Conservation (phyloP, 2,888 invertebrate species). For the Geophilus truncorum region DNA sequence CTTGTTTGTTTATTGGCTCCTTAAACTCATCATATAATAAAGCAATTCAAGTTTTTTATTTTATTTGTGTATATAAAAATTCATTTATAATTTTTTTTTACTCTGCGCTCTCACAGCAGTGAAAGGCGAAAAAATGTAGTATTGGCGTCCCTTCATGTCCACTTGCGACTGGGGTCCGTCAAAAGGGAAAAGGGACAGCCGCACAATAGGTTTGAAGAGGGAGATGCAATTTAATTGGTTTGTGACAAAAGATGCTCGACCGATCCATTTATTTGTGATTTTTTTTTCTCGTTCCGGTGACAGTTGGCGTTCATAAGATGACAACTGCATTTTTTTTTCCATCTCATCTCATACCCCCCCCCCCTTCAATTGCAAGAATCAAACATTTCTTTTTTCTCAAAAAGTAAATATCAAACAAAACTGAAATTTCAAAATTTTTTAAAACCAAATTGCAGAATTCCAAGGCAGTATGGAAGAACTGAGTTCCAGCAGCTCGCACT, state of each 20-base stretch:
- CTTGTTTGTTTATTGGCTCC: constrained; percentile 3
- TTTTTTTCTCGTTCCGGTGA: background rate
- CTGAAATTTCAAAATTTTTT: no score
- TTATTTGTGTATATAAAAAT: background rate
- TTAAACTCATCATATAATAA: background rate
- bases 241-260: constrained; percentile 11
- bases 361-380: no score
- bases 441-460: constrained; percentile 33
- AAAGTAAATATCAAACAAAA: no score
- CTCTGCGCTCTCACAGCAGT: no score
- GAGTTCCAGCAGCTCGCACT: constrained; percentile 71
- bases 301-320: constrained; percentile 11
- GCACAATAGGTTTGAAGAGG: background rate
- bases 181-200: background rate
- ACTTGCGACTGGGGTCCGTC: background rate
- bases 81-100: background rate
- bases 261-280: constrained; percentile 17
- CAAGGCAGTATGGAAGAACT: constrained; percentile 58
- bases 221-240: constrained; percentile 17
- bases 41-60: background rate
- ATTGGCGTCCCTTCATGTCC: constrained; percentile 9
- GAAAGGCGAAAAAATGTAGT: no score
- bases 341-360: background rate
- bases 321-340: background rate
- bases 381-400: no score